Percentiles rank a stretch among this genome's conserved stretches.
phyloP scores from a whole-genome alignment of 2,797 vertebrate genomes.

The Crenichthys baileyi region DNA sequence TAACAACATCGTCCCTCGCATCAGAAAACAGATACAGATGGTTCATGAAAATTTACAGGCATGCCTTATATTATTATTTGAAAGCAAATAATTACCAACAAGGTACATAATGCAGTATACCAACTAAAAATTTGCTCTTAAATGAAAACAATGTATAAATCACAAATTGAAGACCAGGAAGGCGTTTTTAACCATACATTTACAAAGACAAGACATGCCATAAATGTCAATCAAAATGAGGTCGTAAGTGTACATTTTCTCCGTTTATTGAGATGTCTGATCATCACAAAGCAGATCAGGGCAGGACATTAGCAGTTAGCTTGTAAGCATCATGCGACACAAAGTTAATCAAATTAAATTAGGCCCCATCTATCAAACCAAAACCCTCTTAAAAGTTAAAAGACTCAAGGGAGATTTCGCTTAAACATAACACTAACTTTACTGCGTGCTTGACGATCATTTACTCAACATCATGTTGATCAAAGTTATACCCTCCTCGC shows the following conservation, averaged over 20 bases:
- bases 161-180: neutral
- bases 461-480: conserved; percentile 44
- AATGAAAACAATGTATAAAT: conserved; percentile 1
- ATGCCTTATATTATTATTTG: neutral
- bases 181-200: too few relatives aligned
- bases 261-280: conserved; percentile 22
- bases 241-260: neutral
- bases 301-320: conserved; percentile 38
- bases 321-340: conserved; percentile 60
- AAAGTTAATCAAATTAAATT: conserved; percentile 53
- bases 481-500: conserved; percentile 60
- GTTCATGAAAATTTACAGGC: neutral
- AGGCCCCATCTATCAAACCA: conserved; percentile 11
- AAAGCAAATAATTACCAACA: neutral
- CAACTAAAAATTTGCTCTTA: neutral
- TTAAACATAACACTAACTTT: conserved; percentile 6
- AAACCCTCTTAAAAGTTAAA: neutral
- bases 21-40: neutral
- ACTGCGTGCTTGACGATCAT: neutral
- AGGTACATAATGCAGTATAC: neutral
- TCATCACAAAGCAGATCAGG: conserved; percentile 55
- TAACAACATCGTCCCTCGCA: conserved; percentile 4
- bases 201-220: neutral
- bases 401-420: neutral
- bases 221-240: neutral